A percentile compares a stretch with the other conserved stretches of the same genome.
These are phyloP conservation scores for Amazona guildingii DNA, from an alignment of 2,113 vertebrate species.

Conservation along the genomic window DNA sequence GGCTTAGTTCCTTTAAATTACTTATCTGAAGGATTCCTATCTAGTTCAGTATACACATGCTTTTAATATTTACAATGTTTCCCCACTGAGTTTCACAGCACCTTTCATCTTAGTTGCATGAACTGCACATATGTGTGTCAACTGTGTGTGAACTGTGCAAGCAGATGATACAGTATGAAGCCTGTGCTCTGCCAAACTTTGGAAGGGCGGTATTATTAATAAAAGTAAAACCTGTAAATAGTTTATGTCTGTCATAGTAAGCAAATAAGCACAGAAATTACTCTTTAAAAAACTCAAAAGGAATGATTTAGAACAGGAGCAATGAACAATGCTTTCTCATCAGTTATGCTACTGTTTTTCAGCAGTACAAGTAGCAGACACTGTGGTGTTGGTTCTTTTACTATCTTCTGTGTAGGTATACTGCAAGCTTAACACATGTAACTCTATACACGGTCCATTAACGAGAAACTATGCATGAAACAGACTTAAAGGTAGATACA, in stretches of 20 bases:
- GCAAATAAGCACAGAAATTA: background rate
- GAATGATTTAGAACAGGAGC: background rate
- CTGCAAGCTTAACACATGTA: background rate
- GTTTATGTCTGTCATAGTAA: background rate
- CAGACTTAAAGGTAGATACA: background rate
- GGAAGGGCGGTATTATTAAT: background rate
- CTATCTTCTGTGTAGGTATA: background rate
- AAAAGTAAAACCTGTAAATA: background rate
- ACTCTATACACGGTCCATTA: background rate
- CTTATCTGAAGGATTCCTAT: background rate
- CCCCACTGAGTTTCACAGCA: background rate
- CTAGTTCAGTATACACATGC: background rate
- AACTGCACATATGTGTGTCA: background rate
- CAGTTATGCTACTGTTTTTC: background rate
- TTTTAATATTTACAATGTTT: background rate
- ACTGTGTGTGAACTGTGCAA: background rate
- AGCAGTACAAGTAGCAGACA: background rate
- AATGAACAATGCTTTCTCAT: background rate
- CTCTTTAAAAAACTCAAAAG: background rate
- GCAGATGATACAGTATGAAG: background rate
- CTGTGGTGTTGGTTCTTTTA: background rate
- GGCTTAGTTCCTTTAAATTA: background rate
- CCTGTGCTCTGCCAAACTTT: background rate
- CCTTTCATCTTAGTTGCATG: accelerated
- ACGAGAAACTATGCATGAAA: background rate